Percentiles rank a stretch among this genome's conserved stretches.
phyloP scores from a whole-genome alignment of 2,888 invertebrate genomes.

The Aporophyla lueneburgensis region DNA sequence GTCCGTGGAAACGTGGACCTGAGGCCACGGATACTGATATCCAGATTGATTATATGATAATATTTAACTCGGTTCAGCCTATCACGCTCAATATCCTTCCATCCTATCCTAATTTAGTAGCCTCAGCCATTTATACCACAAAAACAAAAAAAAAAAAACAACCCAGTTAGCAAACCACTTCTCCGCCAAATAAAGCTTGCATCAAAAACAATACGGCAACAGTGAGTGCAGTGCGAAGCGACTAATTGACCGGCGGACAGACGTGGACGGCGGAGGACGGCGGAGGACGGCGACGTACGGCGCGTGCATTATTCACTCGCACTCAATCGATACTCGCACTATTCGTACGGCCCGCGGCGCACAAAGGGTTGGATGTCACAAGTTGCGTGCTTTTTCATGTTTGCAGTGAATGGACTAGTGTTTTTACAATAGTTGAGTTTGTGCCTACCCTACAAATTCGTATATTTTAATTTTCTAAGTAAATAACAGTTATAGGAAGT shows the following conservation, averaged over 20 bases:
- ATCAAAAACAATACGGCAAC: slow-evolving; percentile 62
- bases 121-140: background rate
- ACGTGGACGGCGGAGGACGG: slow-evolving; percentile 40
- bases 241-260: slow-evolving; percentile 68
- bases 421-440: slow-evolving; percentile 10
- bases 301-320: slow-evolving; percentile 66
- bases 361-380: slow-evolving; percentile 53
- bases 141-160: background rate
- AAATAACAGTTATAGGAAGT: too few relatives aligned
- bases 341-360: slow-evolving; percentile 40
- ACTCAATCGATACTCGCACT: slow-evolving; percentile 63
- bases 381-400: slow-evolving; percentile 48
- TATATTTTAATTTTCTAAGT: too few relatives aligned
- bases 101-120: background rate
- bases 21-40: too few relatives aligned
- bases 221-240: slow-evolving; percentile 53
- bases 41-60: background rate
- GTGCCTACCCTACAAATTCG: too few relatives aligned
- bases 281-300: slow-evolving; percentile 40
- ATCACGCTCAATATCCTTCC: background rate
- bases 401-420: slow-evolving; percentile 16
- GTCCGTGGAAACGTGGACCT: too few relatives aligned
- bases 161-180: slow-evolving; percentile 22
- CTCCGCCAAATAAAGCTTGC: slow-evolving; percentile 37
- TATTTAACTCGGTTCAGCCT: background rate